Evolutionary conservation across 2,888 invertebrate species (phyloP).

Genomic region (Lepidochrysops patricia): DNA sequence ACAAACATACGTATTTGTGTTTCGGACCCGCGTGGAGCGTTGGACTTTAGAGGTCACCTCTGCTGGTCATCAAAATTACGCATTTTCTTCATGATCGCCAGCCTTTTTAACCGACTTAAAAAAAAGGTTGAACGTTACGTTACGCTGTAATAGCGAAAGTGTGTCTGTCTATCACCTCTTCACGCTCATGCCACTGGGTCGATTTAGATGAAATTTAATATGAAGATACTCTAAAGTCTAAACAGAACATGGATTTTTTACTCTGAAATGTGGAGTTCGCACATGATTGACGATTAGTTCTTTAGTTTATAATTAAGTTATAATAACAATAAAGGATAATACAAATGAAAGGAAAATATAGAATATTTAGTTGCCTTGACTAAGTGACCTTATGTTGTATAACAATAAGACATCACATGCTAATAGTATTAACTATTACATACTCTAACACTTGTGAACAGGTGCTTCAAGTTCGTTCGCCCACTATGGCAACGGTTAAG

Average conservation of each 20-base stretch:
- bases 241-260: no score
- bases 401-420: background rate
- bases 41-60: background rate
- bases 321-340: no score
- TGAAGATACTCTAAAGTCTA: no score
- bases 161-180: no score
- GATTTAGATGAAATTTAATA: no score
- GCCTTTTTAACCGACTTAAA: no score
- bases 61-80: background rate
- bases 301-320: background rate
- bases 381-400: background rate
- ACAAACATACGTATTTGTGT: background rate
- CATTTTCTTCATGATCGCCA: background rate
- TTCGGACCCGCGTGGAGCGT: background rate
- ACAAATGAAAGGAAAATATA: background rate
- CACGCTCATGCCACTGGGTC: no score
- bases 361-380: background rate
- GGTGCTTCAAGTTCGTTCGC: constrained; percentile 9
- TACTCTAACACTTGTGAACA: constrained; percentile 6
- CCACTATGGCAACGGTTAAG: background rate
- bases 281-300: background rate
- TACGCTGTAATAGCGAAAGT: no score
- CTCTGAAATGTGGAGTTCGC: no score
- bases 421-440: constrained; percentile 6
- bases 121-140: no score